Percentiles rank a stretch among this genome's conserved stretches.
phyloP scores from a whole-genome alignment of 2,888 invertebrate species.

The Dromius quadrimaculatus region DNA sequence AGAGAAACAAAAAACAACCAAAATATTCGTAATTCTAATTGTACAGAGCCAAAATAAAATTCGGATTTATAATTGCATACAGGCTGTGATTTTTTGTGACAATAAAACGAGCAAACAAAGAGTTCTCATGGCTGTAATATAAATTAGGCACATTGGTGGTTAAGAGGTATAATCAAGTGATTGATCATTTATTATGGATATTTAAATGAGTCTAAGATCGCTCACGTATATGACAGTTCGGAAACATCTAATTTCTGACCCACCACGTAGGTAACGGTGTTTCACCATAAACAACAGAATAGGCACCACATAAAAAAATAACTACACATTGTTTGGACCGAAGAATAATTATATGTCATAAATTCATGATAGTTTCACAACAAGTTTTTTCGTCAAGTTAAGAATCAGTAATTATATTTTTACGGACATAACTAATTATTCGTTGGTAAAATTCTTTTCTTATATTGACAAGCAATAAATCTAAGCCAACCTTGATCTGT shows the following conservation, averaged over 20 bases:
- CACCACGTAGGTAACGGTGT: slow-evolving; percentile 26
- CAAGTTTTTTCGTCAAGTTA: slow-evolving; percentile 40
- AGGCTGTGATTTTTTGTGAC: no score
- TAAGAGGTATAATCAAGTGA: slow-evolving; percentile 30
- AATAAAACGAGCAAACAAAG: no score
- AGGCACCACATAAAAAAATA: slow-evolving; percentile 24
- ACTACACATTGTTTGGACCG: slow-evolving; percentile 38
- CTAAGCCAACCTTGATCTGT: slow-evolving; percentile 51
- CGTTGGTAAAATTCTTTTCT: slow-evolving; percentile 45
- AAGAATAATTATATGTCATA: slow-evolving; percentile 51
- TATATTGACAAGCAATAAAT: slow-evolving; percentile 50
- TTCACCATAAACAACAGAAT: slow-evolving; percentile 39
- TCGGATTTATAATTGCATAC: no score
- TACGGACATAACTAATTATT: slow-evolving; percentile 43
- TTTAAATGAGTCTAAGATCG: slow-evolving; percentile 23
- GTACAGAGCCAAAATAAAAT: no score
- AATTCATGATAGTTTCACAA: slow-evolving; percentile 45
- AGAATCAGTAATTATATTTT: slow-evolving; percentile 51
- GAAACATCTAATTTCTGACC: slow-evolving; percentile 15
- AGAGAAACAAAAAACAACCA: no score
- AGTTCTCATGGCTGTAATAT: no score
- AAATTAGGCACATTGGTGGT: slow-evolving; percentile 7
- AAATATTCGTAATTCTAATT: no score
- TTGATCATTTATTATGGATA: slow-evolving; percentile 24
- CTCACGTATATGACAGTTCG: slow-evolving; percentile 4